phyloP scores from a whole-genome alignment of 2,113 vertebrate species.

The Melanotaenia duboulayi region DNA sequence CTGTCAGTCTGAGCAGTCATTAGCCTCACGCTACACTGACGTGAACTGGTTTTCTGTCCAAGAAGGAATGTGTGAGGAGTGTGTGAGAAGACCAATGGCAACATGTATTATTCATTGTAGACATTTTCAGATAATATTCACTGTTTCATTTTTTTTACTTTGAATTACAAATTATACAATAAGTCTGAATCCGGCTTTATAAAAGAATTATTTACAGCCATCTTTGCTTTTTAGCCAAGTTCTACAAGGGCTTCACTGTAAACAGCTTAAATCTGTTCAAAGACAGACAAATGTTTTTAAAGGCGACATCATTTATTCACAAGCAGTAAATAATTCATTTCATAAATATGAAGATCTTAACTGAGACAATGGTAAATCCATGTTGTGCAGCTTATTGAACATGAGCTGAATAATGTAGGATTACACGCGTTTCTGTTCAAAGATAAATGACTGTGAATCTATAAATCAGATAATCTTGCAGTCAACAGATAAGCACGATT shows the following conservation, averaged over 20 bases:
- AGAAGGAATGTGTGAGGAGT: neutral
- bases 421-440: constrained; percentile 44
- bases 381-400: constrained; percentile 41
- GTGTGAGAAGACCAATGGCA: neutral
- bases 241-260: constrained; percentile 9
- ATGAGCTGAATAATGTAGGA: constrained; percentile 58
- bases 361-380: constrained; percentile 39
- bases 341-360: constrained; percentile 40
- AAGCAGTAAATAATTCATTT: constrained; percentile 31
- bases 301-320: constrained; percentile 36
- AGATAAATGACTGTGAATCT: constrained; percentile 59
- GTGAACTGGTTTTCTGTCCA: constrained; percentile 16
- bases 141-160: neutral
- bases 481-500: constrained; percentile 34
- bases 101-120: neutral
- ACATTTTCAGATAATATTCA: neutral
- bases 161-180: constrained; percentile 6
- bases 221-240: neutral
- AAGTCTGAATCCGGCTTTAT: neutral
- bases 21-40: neutral
- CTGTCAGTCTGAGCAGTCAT: constrained; percentile 25
- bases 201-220: constrained; percentile 20
- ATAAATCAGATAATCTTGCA: constrained; percentile 53
- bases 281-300: constrained; percentile 42
- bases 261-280: constrained; percentile 37